Evolutionary conservation across 37 sponge, comb jelly and placozoan species (phyloP), one percentile per base, ranked within the genome.

Genomic region (Geodia barretti): DNA sequence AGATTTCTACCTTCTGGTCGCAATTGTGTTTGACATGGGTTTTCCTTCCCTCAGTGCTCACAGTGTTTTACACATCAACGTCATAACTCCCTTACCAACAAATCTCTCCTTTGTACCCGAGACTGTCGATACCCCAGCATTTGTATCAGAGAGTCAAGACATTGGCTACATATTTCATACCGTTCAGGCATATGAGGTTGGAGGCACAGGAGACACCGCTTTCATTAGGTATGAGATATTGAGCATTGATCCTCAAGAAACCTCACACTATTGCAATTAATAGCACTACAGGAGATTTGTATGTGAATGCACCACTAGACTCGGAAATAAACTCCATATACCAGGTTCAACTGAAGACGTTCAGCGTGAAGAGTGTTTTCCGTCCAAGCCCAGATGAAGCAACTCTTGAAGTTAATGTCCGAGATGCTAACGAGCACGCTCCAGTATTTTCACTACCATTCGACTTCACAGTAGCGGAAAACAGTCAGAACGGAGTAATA

Each of bases 11-110:
- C 78, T 88, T 5, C 69, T 92, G 24, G 93, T 92, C 1, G 75
- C 88, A 28, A 88, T 88, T 37, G 82, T 92, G 28, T 64, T 68
- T 25, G 93, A 92, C 75, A 70, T 75, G 37, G 93, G 93, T 21
- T 42, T 77, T n/a, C 74, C 75, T 29, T 38, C 38, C n/a, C 79
- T 88, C n/a, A 60, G 74, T 0, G 85, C 81, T 20, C 85, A 92
- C 72, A 92, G 89, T 5, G 69, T 92, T 4, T 65, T 92, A 25
- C 75, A 88, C 70, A 73, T 92, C 41, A 33, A 73, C 26, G 89
- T 92, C 9, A 65, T 79, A 32, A 88, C 81, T 2, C 70, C 85
- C 0, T 76, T 85, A 70, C 80, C 85, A 4, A 78, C 86, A 39
- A 64, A 76, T 31, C 41, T 83, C 30, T 42, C 62, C 11, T 82